These are phyloP conservation scores for fruit fly (Drosophila melanogaster) DNA, from an alignment of 1,140 invertebrate genomes.

Conservation along the genomic window Release_6_plus_ISO1_MT NC_004354.4:5505501-5506000, in stretches of 20 bases:
- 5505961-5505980: conserved; percentile 35
- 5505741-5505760: neutral
- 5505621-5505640: too few species aligned
- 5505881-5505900: conserved; percentile 14
- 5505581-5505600: neutral
- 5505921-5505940: conserved; percentile 49
- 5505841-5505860: neutral
- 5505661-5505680: neutral
- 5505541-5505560: conserved; percentile 68
- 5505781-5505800: too few species aligned
- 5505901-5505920: conserved; percentile 49
- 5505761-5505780: neutral
- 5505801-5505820: too few species aligned
- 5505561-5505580: conserved; percentile 62
- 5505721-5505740: neutral
- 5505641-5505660: too few species aligned
- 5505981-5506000: too few species aligned
- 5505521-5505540: conserved; percentile 61
- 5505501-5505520: conserved; percentile 61
- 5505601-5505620: neutral
- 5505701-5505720: neutral
- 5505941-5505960: conserved; percentile 51
- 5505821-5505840: too few species aligned
- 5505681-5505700: neutral
- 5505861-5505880: neutral